Conservation (phyloP, 2,888 invertebrate species). For the Neoitamus cyanurus region DNA sequence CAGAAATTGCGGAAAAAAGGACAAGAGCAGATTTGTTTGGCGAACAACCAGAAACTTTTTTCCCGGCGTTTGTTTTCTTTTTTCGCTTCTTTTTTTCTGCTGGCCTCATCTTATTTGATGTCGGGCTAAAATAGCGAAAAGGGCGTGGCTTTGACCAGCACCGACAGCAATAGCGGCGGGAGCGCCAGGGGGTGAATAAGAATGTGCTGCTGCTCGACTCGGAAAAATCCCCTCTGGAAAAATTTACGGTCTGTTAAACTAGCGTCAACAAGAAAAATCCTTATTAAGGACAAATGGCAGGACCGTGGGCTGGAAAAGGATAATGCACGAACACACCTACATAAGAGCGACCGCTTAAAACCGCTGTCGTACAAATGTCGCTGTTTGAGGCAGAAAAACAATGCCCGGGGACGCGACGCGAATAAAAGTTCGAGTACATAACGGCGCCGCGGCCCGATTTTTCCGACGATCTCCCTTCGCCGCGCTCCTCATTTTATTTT, state of each 20-base stretch:
- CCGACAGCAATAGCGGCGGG: not conserved
- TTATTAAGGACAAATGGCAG: slow-evolving; percentile 54
- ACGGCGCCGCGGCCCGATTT: not conserved
- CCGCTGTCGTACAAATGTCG: slow-evolving; percentile 35
- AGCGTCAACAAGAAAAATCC: slow-evolving; percentile 57
- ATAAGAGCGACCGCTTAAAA: slow-evolving; percentile 25
- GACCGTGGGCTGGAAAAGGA: slow-evolving; percentile 42
- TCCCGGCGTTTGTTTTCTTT: not conserved
- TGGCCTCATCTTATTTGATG: slow-evolving; percentile 6
- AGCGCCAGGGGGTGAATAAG: not conserved
- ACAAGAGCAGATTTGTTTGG: slow-evolving; percentile 46
- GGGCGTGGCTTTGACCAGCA: slow-evolving; percentile 61
- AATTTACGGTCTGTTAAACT: slow-evolving; percentile 57
- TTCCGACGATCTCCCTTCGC: not conserved
- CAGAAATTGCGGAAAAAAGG: slow-evolving; percentile 46
- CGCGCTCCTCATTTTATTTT: not conserved
- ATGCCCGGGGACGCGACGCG: not conserved
- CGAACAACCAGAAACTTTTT: slow-evolving; percentile 34
- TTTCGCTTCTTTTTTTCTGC: not conserved
- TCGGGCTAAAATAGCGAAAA: slow-evolving; percentile 47
- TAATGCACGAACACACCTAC: slow-evolving; percentile 29
- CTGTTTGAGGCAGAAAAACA: not conserved
- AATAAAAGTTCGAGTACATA: slow-evolving; percentile 5
- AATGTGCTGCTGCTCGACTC: not conserved
- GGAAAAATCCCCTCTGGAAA: slow-evolving; percentile 56